Evolutionary conservation across 2,888 invertebrate genomes (phyloP), one percentile per base, ranked within the genome.

Genomic region (Latrodectus hesperus): DNA sequence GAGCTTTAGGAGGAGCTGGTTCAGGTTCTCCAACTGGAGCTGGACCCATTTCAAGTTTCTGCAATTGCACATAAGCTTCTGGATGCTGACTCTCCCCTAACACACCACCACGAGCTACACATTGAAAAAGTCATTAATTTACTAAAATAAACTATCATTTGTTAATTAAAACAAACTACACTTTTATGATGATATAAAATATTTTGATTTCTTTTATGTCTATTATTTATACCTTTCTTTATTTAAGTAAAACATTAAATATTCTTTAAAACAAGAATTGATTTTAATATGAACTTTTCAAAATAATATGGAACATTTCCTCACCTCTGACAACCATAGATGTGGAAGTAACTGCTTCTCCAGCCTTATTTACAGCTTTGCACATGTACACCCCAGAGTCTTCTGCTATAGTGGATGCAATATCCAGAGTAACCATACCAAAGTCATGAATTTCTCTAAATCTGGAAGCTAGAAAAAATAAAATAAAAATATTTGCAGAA

Each of bases 301-400:
- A 38, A 38, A 38, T 38, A 4, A 4, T 38, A 38, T 38, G 6
- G 38, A 38, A 38, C 38, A 38, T 38, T 38, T 38, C 4, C 38
- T 94, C 94, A 96, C 96, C 95, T 93, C 96, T 96, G 0, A 98
- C 96, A 93, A 96, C 97, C 92, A 98, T 94, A 5, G 97, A 95
- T 78, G 96, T 96, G 0, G 97, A 97, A 16, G 98, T 98, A 0
- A 98, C 96, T 11, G 98, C 98, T 93, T 98, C 97, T 65, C 99
- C 99, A 71, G 97, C 96, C 91, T 95, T 96, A 92, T 99, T 99
- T 89, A 96, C 96, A 0, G 98, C 98, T 92, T 97, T 97, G 92
- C 98, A 98, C 94, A 96, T 97, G 92, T 98, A 98, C 0, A 97
- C 94, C 70, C 98, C 98, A 64, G 97, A 96, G 92, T 98, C 98